Conservation (phyloP, 2,797 vertebrate species). For the Syndactyla subalaris region DNA sequence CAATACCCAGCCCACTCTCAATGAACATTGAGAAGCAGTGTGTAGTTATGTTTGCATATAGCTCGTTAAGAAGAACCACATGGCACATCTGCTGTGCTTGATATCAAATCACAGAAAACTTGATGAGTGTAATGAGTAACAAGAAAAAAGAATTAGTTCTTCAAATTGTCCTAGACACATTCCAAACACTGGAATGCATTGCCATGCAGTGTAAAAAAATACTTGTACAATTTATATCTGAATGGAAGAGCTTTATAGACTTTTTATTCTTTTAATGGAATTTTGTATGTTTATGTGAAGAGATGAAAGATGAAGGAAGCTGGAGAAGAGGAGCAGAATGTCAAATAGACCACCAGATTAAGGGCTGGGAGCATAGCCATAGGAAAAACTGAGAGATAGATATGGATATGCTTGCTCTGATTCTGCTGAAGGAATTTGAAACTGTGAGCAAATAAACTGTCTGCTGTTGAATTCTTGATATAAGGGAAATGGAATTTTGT, state of each 20-base stretch:
- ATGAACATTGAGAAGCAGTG: neutral
- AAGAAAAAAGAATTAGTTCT: conserved; percentile 22
- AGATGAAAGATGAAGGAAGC: neutral
- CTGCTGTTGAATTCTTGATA: neutral
- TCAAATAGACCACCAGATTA: neutral
- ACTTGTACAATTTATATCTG: neutral
- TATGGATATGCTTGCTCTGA: neutral
- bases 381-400: neutral
- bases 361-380: neutral
- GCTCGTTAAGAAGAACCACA: conserved; percentile 1
- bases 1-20: neutral
- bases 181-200: neutral
- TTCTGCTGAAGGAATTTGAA: neutral
- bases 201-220: neutral
- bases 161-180: neutral
- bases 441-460: conserved; percentile 24
- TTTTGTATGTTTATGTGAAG: neutral
- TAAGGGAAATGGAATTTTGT: neutral
- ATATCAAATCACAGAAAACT: neutral
- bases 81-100: neutral
- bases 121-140: conserved; percentile 15
- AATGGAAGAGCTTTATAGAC: neutral
- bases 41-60: neutral
- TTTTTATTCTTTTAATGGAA: conserved; percentile 22
- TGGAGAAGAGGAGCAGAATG: neutral